phyloP scores from a whole-genome alignment of 2,888 invertebrate species.

The Chrysolina oricalcia region DNA sequence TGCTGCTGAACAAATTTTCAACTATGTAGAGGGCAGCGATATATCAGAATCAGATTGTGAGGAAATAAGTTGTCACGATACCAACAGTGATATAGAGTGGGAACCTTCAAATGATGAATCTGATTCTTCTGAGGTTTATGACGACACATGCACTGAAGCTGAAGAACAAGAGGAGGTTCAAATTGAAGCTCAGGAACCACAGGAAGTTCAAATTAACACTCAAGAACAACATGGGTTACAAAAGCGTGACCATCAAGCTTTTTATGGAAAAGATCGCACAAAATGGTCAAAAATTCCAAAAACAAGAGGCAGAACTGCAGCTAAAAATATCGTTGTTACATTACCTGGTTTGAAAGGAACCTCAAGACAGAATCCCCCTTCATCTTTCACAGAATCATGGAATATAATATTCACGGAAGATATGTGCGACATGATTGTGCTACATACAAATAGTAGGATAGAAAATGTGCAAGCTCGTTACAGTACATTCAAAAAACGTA shows the following conservation, averaged over 20 bases:
- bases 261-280: neutral
- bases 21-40: neutral
- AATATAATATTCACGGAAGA: neutral
- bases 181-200: neutral
- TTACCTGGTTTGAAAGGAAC: neutral
- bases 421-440: neutral
- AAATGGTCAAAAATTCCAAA: neutral
- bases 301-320: neutral
- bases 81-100: neutral
- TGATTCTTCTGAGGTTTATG: neutral
- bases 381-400: neutral
- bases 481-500: neutral
- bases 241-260: neutral
- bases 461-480: neutral
- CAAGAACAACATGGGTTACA: neutral
- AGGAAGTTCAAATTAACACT: neutral
- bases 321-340: neutral
- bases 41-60: conserved; percentile 3
- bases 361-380: too few relatives aligned
- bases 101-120: neutral
- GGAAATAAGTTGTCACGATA: neutral
- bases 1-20: neutral
- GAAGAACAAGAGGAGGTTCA: neutral
- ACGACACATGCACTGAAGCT: neutral
- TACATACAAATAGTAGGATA: conserved; percentile 8